Evolutionary conservation across 2,113 vertebrate genomes (phyloP), one percentile per base, ranked within the genome.

Genomic region (Smithornis capensis): DNA sequence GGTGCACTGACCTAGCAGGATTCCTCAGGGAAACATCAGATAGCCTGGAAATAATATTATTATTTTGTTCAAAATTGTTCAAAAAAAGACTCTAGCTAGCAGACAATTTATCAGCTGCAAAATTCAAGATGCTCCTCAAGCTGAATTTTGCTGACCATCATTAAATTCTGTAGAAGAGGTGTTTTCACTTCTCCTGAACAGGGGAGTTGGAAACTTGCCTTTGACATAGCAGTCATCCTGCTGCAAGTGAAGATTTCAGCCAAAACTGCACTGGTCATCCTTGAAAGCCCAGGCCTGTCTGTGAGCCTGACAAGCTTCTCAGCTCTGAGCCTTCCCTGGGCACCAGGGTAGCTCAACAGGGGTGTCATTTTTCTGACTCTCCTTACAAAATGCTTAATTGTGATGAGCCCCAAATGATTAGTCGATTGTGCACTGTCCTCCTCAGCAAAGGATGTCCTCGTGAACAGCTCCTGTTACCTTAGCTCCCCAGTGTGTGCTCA

Each of bases 331-430:
- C 55, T 49, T 56, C 45, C 7, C 3, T 1, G 23, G 28, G 42
- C 57, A 45, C n/a, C 3, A 2, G 38, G 5, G 0, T 3, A 67
- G 73, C 56, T 71, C 7, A 0, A 1, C 0, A 3, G 7, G 14
- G 49, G 64, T 62, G 37, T 75, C 55, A 23, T 25, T 56, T 78
- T 89, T 75, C 67, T 62, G 74, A 67, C 29, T 83, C 38, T 15
- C 2, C 62, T 82, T 79, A 63, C n/a, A 44, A 94, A 76, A 18
- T 45, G 37, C 76, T 88, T 59, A 22, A 35, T 24, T 52, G 33
- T 57, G 81, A 44, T 24, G 0, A 83, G 24, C 42, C 47, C 47
- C 9, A 75, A 63, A 24, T 9, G 19, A 78, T 77, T 47, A 19
- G 38, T 27, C 3, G 14, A 2, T 11, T 31, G 27, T 76, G 42